Conservation (phyloP, 2,888 invertebrate genomes). For the Drosophila acutilabella region DNA sequence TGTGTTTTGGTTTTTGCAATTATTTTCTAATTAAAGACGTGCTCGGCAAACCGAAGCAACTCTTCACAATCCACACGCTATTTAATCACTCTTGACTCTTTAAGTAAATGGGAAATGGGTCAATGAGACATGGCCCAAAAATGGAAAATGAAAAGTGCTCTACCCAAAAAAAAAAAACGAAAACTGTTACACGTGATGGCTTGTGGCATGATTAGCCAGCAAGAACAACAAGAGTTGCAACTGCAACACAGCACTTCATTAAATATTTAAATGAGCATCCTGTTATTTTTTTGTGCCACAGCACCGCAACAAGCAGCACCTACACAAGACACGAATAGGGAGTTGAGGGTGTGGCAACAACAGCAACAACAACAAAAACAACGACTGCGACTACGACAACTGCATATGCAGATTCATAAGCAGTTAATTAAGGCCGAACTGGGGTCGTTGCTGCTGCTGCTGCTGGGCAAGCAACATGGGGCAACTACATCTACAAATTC, state of each 20-base stretch:
- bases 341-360: slow-evolving; percentile 21
- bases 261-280: slow-evolving; percentile 82
- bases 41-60: slow-evolving; percentile 57
- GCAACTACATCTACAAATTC: slow-evolving; percentile 21
- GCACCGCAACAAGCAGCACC: slow-evolving; percentile 68
- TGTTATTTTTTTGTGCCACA: slow-evolving; percentile 53
- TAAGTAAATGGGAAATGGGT: slow-evolving; percentile 57
- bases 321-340: slow-evolving; percentile 52
- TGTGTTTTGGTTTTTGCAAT: slow-evolving; percentile 70
- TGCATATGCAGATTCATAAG: slow-evolving; percentile 80
- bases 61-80: slow-evolving; percentile 12
- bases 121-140: slow-evolving; percentile 46
- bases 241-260: slow-evolving; percentile 78
- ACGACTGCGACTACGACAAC: slow-evolving; percentile 34
- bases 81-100: slow-evolving; percentile 3
- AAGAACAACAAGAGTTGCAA: slow-evolving; percentile 42
- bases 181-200: slow-evolving; percentile 68
- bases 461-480: slow-evolving; percentile 35
- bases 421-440: slow-evolving; percentile 79
- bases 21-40: slow-evolving; percentile 84
- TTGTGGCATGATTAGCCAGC: slow-evolving; percentile 67
- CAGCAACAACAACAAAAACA: slow-evolving; percentile 16
- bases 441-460: slow-evolving; percentile 47
- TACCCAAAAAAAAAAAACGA: slow-evolving; percentile 5
- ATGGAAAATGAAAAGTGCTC: slow-evolving; percentile 62